Evolutionary conservation across 2,888 invertebrate species (phyloP).

Genomic region (Ditylenchus weischeri): DNA sequence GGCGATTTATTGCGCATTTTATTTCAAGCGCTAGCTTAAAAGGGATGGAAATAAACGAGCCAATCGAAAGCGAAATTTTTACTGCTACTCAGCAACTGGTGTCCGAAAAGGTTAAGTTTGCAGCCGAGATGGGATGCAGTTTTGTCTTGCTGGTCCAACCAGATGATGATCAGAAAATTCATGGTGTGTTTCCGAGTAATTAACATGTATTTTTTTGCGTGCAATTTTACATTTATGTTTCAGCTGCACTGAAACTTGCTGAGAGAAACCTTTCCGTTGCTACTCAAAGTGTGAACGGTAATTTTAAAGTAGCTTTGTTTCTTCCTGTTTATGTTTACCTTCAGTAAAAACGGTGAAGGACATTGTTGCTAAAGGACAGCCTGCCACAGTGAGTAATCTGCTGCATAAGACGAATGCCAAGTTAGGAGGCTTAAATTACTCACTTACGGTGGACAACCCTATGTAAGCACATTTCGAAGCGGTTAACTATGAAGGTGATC

Average conservation of each 20-base stretch:
- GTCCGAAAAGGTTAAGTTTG: too few species aligned
- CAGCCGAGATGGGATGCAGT: too few species aligned
- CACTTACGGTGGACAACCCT: neutral
- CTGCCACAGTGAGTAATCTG: constrained; percentile 1
- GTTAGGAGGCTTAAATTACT: constrained; percentile 3
- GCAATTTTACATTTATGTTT: neutral
- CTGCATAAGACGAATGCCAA: constrained; percentile 1
- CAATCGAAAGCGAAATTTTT: too few species aligned
- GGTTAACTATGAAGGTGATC: neutral
- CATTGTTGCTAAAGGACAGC: constrained; percentile 1
- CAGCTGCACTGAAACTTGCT: neutral
- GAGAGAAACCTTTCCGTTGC: neutral
- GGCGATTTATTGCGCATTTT: neutral
- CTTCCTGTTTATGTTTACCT: too few species aligned
- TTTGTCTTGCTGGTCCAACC: too few species aligned
- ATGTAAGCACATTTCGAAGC: neutral
- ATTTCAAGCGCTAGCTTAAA: neutral
- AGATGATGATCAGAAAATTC: neutral
- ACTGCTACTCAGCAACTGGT: too few species aligned
- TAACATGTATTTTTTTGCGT: neutral
- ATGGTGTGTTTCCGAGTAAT: neutral
- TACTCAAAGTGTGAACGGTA: neutral
- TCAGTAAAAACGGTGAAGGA: neutral
- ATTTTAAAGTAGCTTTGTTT: too few species aligned
- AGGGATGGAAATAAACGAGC: too few species aligned